Conservation (phyloP, 2,797 vertebrate species). For the Microctenopoma steveboyesi region DNA sequence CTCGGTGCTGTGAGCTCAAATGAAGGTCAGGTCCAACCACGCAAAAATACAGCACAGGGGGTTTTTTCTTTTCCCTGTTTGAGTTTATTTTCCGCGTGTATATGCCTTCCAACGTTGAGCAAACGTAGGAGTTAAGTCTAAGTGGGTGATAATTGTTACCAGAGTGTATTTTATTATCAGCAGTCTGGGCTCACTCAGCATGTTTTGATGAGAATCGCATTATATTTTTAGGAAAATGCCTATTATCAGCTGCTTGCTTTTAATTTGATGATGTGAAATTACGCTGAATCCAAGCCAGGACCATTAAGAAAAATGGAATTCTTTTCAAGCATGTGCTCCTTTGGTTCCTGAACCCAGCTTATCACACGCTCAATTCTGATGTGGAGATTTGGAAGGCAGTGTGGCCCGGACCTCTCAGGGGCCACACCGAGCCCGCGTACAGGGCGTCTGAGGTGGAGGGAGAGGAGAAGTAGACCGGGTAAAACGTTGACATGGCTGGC, state of each 20-base stretch:
- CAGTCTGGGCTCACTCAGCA: conserved; percentile 70
- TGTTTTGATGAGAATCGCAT: conserved; percentile 64
- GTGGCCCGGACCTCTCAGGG: conserved; percentile 27
- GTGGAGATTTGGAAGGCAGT: conserved; percentile 18
- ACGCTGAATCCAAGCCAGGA: conserved; percentile 35
- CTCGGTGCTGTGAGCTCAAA: conserved; percentile 59
- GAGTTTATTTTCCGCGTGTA: conserved; percentile 44
- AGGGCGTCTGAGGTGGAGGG: background rate
- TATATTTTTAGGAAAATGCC: conserved; percentile 39
- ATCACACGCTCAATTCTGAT: conserved; percentile 20
- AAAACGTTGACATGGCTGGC: conserved; percentile 60
- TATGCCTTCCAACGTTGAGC: conserved; percentile 68
- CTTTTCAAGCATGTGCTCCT: conserved; percentile 42
- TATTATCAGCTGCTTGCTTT: conserved; percentile 40
- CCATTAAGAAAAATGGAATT: conserved; percentile 33
- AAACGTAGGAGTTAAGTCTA: conserved; percentile 72
- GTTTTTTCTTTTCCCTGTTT: conserved; percentile 1
- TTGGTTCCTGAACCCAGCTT: conserved; percentile 39
- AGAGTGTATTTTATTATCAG: conserved; percentile 77
- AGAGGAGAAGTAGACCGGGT: conserved; percentile 13
- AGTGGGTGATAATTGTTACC: conserved; percentile 80
- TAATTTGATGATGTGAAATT: conserved; percentile 48
- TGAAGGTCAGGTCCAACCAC: conserved; percentile 70
- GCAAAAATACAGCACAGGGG: conserved; percentile 34
- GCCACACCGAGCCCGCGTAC: conserved; percentile 13